phyloP scores from a whole-genome alignment of 2,797 vertebrate species.

The Chrosomus eos region DNA sequence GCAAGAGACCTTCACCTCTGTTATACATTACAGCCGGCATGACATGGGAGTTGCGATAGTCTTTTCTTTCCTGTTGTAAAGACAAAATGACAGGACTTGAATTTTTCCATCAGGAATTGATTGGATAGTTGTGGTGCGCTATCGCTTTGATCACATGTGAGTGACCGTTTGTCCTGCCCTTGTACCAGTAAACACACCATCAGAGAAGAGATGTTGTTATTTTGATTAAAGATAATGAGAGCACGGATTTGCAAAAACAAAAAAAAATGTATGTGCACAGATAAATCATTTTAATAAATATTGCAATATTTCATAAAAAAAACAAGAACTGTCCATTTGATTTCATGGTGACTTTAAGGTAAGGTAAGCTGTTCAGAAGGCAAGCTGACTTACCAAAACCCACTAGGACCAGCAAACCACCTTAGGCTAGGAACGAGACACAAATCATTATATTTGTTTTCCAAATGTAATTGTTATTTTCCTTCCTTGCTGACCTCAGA shows the following conservation, averaged over 20 bases:
- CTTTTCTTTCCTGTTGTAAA: not conserved
- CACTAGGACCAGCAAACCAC: not conserved
- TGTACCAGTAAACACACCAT: not conserved
- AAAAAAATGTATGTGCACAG: too few species aligned
- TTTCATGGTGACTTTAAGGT: not conserved
- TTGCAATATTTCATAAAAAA: not conserved
- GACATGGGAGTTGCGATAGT: not conserved
- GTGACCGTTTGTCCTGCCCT: not conserved
- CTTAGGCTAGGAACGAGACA: not conserved
- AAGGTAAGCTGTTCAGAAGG: not conserved
- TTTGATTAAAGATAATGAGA: not conserved
- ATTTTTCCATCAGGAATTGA: not conserved
- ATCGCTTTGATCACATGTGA: not conserved
- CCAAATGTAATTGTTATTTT: not conserved
- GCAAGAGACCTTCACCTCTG: not conserved
- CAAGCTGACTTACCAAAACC: not conserved
- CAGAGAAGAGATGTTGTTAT: not conserved
- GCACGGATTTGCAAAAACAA: too few species aligned
- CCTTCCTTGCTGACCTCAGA: slow-evolving; percentile 50
- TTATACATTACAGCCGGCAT: not conserved
- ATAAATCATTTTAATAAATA: not conserved
- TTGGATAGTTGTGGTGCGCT: not conserved
- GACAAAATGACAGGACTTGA: not conserved
- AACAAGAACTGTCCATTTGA: too few species aligned
- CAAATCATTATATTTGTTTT: not conserved